These are phyloP conservation scores for Notodonta ziczac DNA, from an alignment of 2,888 invertebrate species.

Conservation along the genomic window DNA sequence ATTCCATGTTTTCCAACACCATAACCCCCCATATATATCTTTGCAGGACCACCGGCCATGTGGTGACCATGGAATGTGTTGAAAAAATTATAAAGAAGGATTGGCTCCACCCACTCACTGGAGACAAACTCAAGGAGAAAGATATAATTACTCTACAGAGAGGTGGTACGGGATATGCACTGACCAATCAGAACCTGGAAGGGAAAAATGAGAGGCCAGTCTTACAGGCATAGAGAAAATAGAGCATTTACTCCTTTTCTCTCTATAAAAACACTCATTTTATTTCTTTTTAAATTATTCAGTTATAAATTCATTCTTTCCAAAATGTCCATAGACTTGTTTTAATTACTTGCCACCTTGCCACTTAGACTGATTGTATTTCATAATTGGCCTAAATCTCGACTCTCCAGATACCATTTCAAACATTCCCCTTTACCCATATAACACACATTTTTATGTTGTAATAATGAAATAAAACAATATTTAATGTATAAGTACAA, in stretches of 20 bases:
- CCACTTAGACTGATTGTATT: no score
- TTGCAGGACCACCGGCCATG: conserved; percentile 91
- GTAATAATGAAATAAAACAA: conserved; percentile 30
- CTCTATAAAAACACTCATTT: no score
- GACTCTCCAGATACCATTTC: no score
- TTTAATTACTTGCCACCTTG: no score
- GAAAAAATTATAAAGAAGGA: conserved; percentile 98
- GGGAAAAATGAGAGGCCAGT: conserved; percentile 93
- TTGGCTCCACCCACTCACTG: conserved; percentile 97
- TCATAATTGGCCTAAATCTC: no score
- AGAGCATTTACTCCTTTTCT: no score
- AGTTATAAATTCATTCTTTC: no score
- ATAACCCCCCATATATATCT: neutral
- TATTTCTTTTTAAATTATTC: no score
- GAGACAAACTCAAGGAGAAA: conserved; percentile 91
- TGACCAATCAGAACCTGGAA: conserved; percentile 92
- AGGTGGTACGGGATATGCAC: conserved; percentile 97
- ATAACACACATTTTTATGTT: conserved; percentile 11
- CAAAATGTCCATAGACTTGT: no score
- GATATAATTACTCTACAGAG: conserved; percentile 97
- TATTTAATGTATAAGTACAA: conserved; percentile 35
- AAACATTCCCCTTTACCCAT: neutral
- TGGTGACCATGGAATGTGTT: conserved; percentile 98
- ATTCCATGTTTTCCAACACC: conserved; percentile 1
- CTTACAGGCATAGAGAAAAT: conserved; percentile 87